A percentile compares a stretch with the other conserved stretches of the same genome.
Conservation (phyloP, 2,113 vertebrate species). For the Gulo gulo region DNA sequence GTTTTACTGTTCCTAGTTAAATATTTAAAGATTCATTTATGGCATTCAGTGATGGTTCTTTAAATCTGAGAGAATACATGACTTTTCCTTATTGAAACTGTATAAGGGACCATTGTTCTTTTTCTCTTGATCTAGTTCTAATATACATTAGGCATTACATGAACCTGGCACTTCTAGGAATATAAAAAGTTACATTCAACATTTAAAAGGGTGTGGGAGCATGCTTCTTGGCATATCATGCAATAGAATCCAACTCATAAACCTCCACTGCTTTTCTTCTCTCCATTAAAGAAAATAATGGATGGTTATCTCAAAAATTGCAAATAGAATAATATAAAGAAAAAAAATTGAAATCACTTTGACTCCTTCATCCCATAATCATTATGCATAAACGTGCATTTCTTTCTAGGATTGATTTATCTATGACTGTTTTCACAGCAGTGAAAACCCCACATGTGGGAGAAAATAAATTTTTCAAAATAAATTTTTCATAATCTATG, state of each 20-base stretch:
- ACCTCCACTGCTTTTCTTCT: not conserved
- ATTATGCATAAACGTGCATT: not conserved
- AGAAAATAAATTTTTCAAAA: not conserved
- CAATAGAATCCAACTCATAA: not conserved
- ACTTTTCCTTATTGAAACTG: not conserved
- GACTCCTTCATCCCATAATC: not conserved
- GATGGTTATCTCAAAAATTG: not conserved
- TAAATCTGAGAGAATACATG: not conserved
- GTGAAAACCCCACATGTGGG: not conserved
- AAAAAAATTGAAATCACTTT: not conserved
- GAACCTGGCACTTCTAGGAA: not conserved
- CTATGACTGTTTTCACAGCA: not conserved
- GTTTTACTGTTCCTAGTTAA: not conserved
- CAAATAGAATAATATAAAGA: not conserved
- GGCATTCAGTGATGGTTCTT: not conserved
- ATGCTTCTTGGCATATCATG: not conserved
- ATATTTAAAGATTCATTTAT: conserved; percentile 14
- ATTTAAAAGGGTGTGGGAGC: not conserved
- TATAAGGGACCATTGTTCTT: not conserved
- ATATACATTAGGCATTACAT: not conserved
- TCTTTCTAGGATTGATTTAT: not conserved
- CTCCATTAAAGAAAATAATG: not conserved
- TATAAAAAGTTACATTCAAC: not conserved
- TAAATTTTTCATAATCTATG: not conserved
- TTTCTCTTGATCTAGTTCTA: not conserved